These are phyloP conservation scores for Platysteira castanea DNA, from an alignment of 2,113 vertebrate species.

Conservation along the genomic window DNA sequence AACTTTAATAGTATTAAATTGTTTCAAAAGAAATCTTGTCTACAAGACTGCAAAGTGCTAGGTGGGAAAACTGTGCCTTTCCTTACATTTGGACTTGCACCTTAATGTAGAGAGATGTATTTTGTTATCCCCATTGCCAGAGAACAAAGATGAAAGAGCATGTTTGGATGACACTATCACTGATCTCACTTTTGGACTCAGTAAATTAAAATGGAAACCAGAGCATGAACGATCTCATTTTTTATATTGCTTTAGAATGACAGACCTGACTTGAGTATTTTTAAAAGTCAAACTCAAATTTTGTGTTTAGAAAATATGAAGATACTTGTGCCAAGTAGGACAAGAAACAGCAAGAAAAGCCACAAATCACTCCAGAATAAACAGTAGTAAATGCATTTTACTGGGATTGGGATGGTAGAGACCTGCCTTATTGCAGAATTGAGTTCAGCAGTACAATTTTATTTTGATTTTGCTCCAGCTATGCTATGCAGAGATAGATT, in stretches of 20 bases:
- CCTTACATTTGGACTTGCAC: not conserved
- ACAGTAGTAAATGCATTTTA: not conserved
- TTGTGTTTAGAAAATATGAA: not conserved
- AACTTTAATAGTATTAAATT: not conserved
- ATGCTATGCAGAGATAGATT: not conserved
- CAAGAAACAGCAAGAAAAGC: not conserved
- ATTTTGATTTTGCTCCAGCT: not conserved
- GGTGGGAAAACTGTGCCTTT: not conserved
- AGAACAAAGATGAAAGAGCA: not conserved
- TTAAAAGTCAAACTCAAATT: not conserved
- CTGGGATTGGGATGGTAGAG: not conserved
- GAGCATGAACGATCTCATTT: not conserved
- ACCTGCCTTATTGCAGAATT: not conserved
- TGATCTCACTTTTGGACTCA: not conserved
- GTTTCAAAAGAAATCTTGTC: not conserved
- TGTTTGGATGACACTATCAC: not conserved
- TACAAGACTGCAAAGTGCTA: not conserved
- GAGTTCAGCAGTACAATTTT: not conserved
- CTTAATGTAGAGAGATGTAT: not conserved
- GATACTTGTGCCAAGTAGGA: not conserved
- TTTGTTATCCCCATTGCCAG: not conserved
- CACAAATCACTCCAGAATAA: not conserved
- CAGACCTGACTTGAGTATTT: not conserved
- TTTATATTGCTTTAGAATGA: not conserved
- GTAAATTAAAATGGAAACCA: not conserved